A percentile compares a stretch with the other conserved stretches of the same genome.
Evolutionary conservation across 2,797 vertebrate species (phyloP).

Genomic region (Tokudaia muenninki): DNA sequence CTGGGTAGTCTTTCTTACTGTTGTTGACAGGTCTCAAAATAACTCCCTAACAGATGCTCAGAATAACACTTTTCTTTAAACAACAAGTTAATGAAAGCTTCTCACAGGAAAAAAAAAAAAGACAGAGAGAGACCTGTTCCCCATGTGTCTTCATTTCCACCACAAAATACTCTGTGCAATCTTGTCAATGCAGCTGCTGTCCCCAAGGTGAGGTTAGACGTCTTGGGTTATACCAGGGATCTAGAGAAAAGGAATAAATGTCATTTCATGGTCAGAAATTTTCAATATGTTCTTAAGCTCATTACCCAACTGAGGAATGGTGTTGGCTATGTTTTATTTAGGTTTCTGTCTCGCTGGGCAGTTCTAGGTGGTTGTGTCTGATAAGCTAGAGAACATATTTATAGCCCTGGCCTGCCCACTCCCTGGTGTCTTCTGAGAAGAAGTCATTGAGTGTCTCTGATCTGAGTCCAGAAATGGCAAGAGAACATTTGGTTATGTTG

Average conservation of each 20-base stretch:
- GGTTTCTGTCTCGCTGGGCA: neutral
- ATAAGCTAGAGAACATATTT: neutral
- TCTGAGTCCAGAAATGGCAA: conserved; percentile 27
- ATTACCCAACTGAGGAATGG: neutral
- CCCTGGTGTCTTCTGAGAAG: neutral
- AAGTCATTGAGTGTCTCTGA: neutral
- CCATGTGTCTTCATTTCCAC: neutral
- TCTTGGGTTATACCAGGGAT: too few relatives aligned
- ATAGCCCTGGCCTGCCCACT: neutral
- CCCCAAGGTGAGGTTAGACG: neutral
- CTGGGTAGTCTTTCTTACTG: neutral
- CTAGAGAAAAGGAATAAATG: neutral
- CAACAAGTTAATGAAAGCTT: neutral
- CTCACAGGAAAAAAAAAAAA: neutral
- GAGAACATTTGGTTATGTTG: neutral
- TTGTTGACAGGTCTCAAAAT: conserved; percentile 25
- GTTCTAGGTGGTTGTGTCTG: neutral
- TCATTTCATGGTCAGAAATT: neutral
- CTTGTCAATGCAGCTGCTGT: neutral
- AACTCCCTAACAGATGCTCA: conserved; percentile 10
- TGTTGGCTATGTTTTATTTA: conserved; percentile 18
- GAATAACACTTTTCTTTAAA: conserved; percentile 40
- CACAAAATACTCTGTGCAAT: neutral
- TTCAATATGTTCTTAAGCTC: neutral
- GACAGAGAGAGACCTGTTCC: neutral